These are phyloP conservation scores for Tenthredo scrophulariae DNA, from an alignment of 2,888 invertebrate genomes.

Conservation along the genomic window DNA sequence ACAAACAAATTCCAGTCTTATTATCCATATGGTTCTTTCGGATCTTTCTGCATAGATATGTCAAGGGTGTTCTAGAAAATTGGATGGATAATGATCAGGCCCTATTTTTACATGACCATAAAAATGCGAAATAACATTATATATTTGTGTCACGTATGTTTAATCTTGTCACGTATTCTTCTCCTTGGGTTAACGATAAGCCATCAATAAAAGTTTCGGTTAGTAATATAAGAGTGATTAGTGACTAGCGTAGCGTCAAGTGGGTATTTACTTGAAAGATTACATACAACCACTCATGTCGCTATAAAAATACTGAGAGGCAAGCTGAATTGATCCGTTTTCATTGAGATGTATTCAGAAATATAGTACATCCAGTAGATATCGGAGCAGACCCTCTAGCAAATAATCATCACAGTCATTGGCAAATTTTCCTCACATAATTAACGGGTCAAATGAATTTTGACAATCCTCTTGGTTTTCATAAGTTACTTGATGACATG, in stretches of 20 bases:
- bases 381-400: no score
- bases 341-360: not conserved
- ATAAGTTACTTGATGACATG: no score
- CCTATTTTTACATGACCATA: not conserved
- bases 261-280: not conserved
- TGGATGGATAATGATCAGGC: no score
- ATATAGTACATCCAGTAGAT: no score
- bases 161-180: constrained; percentile 26
- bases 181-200: not conserved
- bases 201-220: not conserved
- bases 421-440: no score
- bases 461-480: no score
- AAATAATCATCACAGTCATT: no score
- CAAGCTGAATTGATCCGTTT: not conserved
- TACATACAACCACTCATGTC: not conserved
- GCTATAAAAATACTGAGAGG: not conserved
- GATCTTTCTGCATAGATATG: not conserved
- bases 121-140: not conserved
- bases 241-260: not conserved
- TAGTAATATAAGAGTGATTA: not conserved
- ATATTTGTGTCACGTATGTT: not conserved
- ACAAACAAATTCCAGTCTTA: no score
- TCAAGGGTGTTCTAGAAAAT: not conserved
- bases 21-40: no score
- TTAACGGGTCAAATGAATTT: no score